Conservation (phyloP, 2,888 invertebrate genomes). For the Allacma fusca region DNA sequence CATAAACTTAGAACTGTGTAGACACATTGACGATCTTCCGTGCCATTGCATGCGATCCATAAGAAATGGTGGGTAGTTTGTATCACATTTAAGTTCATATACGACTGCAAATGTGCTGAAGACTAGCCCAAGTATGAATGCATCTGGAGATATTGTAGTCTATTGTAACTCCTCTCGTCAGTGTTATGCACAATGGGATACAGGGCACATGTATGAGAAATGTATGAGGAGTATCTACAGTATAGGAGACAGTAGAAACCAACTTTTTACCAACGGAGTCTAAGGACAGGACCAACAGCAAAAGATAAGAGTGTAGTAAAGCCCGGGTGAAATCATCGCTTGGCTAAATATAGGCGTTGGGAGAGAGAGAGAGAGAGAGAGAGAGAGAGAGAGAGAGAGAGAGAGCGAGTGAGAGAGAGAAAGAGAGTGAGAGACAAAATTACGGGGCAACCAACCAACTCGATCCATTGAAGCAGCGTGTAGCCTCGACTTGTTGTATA, state of each 20-base stretch:
- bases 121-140: constrained; percentile 6
- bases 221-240: not conserved
- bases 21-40: constrained; percentile 12
- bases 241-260: not conserved
- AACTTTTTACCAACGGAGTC: not conserved
- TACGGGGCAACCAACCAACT: constrained; percentile 38
- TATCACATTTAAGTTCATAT: constrained; percentile 11
- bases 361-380: constrained; percentile 21
- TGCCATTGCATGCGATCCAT: constrained; percentile 16
- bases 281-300: constrained; percentile 6
- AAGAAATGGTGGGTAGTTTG: constrained; percentile 16
- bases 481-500: constrained; percentile 11
- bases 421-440: constrained; percentile 25
- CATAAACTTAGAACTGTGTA: not conserved
- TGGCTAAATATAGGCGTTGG: constrained; percentile 44
- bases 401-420: constrained; percentile 22
- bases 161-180: not conserved
- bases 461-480: constrained; percentile 15
- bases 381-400: constrained; percentile 7
- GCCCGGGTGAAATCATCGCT: constrained; percentile 46
- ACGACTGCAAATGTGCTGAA: constrained; percentile 8
- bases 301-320: constrained; percentile 24
- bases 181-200: too few relatives aligned
- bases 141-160: constrained; percentile 2
- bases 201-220: too few relatives aligned